Percentiles rank a stretch among this genome's conserved stretches.
phyloP scores from a whole-genome alignment of 2,113 vertebrate species.

The Regulus satrapa region DNA sequence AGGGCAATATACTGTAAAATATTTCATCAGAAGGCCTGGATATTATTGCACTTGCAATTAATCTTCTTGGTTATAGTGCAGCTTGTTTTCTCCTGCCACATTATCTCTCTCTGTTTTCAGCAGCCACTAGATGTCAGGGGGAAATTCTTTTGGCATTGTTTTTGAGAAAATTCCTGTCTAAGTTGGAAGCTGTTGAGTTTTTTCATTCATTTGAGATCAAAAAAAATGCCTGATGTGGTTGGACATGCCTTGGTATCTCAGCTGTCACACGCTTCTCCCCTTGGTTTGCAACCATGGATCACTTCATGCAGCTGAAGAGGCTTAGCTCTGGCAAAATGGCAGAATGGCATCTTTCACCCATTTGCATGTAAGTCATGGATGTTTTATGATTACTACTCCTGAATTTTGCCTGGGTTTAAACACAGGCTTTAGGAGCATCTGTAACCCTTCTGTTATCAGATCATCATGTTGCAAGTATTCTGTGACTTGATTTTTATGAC shows the following conservation, averaged over 20 bases:
- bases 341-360: background rate
- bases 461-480: background rate
- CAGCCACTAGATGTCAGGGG: constrained; percentile 1
- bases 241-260: background rate
- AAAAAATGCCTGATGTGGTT: background rate
- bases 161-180: background rate
- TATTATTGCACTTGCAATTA: constrained; percentile 55
- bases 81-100: background rate
- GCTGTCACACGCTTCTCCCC: background rate
- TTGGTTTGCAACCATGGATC: background rate
- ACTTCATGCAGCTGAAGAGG: background rate
- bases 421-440: background rate
- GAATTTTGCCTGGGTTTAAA: background rate
- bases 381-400: background rate
- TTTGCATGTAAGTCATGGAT: background rate
- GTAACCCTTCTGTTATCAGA: background rate
- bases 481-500: background rate
- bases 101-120: background rate
- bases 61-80: constrained; percentile 28
- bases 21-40: constrained; percentile 62
- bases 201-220: accelerated
- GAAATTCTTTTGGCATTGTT: background rate
- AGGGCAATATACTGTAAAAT: constrained; percentile 44
- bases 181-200: background rate
- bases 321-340: background rate